These are phyloP conservation scores for Propithecus coquereli DNA, from an alignment of 2,113 vertebrate species.

Conservation along the genomic window DNA sequence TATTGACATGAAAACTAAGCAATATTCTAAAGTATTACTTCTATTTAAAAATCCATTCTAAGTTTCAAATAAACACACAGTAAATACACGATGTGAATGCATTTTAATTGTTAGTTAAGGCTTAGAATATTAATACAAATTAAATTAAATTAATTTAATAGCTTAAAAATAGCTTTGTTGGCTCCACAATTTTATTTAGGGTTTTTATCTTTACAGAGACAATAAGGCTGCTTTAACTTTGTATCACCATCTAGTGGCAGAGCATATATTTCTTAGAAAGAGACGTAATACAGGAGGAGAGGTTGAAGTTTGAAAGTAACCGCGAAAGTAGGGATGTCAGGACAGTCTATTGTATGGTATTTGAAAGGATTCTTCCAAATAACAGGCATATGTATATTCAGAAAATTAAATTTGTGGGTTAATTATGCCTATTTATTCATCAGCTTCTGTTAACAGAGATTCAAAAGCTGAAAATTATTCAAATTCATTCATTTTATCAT, in stretches of 20 bases:
- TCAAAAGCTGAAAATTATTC: not conserved
- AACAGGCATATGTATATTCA: not conserved
- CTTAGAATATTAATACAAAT: not conserved
- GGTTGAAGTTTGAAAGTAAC: not conserved
- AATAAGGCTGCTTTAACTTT: not conserved
- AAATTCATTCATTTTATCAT: not conserved
- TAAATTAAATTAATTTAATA: not conserved
- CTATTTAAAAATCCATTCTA: not conserved
- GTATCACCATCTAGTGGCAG: slow-evolving; percentile 61
- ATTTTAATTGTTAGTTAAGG: not conserved
- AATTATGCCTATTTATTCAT: not conserved
- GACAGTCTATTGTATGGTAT: not conserved
- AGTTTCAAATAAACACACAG: not conserved
- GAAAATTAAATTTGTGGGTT: not conserved
- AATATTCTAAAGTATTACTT: not conserved
- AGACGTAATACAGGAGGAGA: not conserved
- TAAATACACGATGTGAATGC: not conserved
- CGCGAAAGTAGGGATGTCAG: too few relatives aligned
- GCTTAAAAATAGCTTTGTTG: not conserved
- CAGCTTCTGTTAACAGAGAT: not conserved
- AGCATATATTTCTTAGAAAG: slow-evolving; percentile 15
- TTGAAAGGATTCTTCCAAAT: not conserved
- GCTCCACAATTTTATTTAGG: not conserved
- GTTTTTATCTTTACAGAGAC: not conserved
- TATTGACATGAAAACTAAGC: not conserved